These are phyloP conservation scores for Cuniculus paca DNA, from an alignment of 2,797 vertebrate genomes.

Conservation along the genomic window DNA sequence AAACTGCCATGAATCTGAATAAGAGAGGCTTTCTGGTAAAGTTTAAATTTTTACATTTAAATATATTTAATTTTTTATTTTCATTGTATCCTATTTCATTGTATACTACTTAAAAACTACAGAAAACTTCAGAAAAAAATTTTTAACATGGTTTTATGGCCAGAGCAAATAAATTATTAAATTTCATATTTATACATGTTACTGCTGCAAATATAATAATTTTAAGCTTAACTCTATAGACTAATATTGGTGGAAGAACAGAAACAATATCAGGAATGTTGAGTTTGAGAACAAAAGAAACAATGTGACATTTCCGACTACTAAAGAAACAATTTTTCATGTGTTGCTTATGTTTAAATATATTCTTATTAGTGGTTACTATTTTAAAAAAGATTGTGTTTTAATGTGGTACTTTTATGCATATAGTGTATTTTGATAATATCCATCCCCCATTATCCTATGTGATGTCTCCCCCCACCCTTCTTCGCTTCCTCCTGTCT, in stretches of 20 bases:
- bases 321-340: neutral
- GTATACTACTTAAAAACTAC: neutral
- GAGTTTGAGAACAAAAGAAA: neutral
- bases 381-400: neutral
- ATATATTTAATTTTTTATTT: neutral
- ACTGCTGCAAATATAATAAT: neutral
- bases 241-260: neutral
- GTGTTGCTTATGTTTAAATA: neutral
- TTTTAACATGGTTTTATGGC: neutral
- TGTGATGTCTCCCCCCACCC: neutral
- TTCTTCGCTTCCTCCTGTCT: neutral
- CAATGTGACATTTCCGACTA: neutral
- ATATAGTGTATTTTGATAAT: neutral
- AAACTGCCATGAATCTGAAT: neutral
- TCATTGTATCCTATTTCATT: neutral
- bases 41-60: neutral
- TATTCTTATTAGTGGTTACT: neutral
- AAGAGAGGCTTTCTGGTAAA: neutral
- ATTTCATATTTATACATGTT: neutral
- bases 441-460: neutral
- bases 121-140: neutral
- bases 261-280: neutral
- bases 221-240: neutral
- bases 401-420: neutral
- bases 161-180: neutral